Conservation (phyloP, 2,888 invertebrate genomes). For the Drosophila antonietae region DNA sequence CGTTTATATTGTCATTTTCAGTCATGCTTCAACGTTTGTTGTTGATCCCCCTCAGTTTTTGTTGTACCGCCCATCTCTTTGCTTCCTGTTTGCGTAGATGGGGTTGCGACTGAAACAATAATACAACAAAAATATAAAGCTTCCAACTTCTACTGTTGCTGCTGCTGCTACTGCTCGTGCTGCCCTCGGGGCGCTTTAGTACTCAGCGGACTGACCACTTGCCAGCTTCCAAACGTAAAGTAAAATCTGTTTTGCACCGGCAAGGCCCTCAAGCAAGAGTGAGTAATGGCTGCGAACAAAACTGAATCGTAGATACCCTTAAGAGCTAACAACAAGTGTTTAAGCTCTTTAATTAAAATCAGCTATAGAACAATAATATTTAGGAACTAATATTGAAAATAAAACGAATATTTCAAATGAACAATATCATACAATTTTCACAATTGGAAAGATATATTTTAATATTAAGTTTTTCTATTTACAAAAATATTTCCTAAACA, state of each 20-base stretch:
- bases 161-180: background rate
- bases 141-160: conserved; percentile 13
- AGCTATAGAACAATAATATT: background rate
- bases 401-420: background rate
- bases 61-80: conserved; percentile 40
- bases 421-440: too few relatives aligned
- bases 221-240: conserved; percentile 57
- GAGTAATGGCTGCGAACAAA: conserved; percentile 12
- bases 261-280: conserved; percentile 38
- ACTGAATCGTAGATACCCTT: conserved; percentile 36
- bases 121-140: conserved; percentile 61
- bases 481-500: too few relatives aligned
- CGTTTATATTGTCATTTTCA: conserved; percentile 65
- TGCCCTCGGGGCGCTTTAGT: conserved; percentile 37
- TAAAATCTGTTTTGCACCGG: conserved; percentile 59
- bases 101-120: conserved; percentile 59
- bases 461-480: too few relatives aligned
- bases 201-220: conserved; percentile 61
- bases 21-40: conserved; percentile 58
- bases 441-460: background rate
- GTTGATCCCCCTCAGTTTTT: conserved; percentile 49
- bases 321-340: background rate
- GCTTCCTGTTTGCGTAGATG: conserved; percentile 30
- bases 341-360: background rate
- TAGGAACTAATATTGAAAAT: background rate